A percentile compares a stretch with the other conserved stretches of the same genome.
Evolutionary conservation across 2,888 invertebrate genomes (phyloP).

Genomic region (Drosophila percnosoma): DNA sequence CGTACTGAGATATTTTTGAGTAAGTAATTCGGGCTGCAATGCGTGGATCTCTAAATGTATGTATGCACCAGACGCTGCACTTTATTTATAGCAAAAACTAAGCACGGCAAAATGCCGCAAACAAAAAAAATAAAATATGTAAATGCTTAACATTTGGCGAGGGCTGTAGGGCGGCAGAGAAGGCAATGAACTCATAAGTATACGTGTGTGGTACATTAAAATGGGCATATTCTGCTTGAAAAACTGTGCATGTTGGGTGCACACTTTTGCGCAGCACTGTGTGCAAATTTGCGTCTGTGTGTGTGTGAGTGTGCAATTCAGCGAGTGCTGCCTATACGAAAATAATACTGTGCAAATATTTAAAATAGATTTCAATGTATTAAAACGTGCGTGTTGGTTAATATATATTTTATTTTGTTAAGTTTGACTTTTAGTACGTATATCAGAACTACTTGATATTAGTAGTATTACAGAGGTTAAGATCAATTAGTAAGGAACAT

Average conservation of each 20-base stretch:
- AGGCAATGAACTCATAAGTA: constrained; percentile 70
- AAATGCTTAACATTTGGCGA: constrained; percentile 37
- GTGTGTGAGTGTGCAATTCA: constrained; percentile 23
- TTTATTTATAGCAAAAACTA: constrained; percentile 61
- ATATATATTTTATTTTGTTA: constrained; percentile 61
- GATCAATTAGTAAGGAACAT: constrained; percentile 77
- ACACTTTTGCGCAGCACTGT: constrained; percentile 58
- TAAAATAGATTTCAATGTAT: constrained; percentile 58
- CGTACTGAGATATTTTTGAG: constrained; percentile 59
- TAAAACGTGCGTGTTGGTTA: constrained; percentile 75
- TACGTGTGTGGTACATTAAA: constrained; percentile 40
- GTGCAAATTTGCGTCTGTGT: constrained; percentile 32
- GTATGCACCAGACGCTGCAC: constrained; percentile 27
- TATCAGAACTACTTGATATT: constrained; percentile 33
- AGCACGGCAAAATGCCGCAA: constrained; percentile 37
- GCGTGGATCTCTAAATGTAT: constrained; percentile 54
- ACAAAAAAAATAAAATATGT: constrained; percentile 3
- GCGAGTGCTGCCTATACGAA: constrained; percentile 34
- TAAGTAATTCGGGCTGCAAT: constrained; percentile 57
- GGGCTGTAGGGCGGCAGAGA: constrained; percentile 61
- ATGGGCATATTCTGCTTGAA: constrained; percentile 63
- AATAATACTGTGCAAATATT: constrained; percentile 55
- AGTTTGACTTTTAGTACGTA: constrained; percentile 45
- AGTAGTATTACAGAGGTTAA: constrained; percentile 66
- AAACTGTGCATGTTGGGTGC: constrained; percentile 41